Conservation (phyloP, 1,140 invertebrate genomes). For the Musca vetustissima region DNA sequence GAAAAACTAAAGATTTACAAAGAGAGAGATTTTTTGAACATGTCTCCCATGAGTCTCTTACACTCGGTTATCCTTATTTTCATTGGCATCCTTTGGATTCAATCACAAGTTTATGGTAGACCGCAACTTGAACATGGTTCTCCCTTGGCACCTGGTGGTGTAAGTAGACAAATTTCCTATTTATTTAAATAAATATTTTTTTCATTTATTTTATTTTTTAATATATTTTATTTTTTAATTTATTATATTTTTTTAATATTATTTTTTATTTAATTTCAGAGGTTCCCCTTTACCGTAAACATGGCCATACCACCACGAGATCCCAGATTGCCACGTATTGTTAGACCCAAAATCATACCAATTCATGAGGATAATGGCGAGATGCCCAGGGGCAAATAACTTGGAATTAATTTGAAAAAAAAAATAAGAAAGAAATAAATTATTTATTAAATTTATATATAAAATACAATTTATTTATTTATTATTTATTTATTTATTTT, state of each 20-base stretch:
- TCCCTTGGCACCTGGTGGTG: background rate
- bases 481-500: no score
- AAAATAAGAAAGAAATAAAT: no score
- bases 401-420: no score
- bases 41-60: no score
- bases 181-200: no score
- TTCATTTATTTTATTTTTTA: background rate
- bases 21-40: no score
- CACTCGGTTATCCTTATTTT: background rate
- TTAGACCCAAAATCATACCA: background rate
- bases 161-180: no score
- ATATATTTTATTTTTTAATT: background rate
- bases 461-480: no score
- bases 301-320: background rate
- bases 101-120: background rate
- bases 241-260: background rate
- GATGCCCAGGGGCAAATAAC: no score
- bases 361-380: slow-evolving; percentile 4
- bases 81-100: background rate
- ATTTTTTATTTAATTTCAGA: slow-evolving; percentile 1
- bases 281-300: background rate
- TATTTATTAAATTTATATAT: no score
- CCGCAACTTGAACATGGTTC: slow-evolving; percentile 2
- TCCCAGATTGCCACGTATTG: background rate
- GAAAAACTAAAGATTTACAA: no score